Evolutionary conservation across 2,888 invertebrate species (phyloP).

Genomic region (Ramazzottius varieornatus): DNA sequence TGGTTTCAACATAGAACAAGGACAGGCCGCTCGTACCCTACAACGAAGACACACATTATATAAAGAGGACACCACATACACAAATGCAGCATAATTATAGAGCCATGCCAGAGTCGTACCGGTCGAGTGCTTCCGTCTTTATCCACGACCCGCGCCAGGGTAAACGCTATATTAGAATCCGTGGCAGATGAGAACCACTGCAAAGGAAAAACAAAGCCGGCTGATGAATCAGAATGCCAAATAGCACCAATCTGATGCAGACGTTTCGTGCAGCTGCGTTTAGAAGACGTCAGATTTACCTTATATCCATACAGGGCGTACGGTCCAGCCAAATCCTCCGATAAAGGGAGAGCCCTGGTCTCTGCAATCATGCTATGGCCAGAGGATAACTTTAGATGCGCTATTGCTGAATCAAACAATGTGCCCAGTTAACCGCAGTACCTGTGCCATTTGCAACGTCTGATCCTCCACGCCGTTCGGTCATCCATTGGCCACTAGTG

Average conservation of each 20-base stretch:
- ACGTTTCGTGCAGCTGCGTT: too few relatives aligned
- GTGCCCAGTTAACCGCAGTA: too few relatives aligned
- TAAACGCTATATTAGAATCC: slow-evolving; percentile 30
- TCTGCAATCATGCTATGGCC: too few relatives aligned
- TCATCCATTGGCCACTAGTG: slow-evolving; percentile 35
- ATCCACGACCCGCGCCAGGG: slow-evolving; percentile 27
- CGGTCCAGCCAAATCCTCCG: too few relatives aligned
- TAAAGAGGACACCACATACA: background rate
- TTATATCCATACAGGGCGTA: background rate
- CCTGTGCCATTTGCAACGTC: slow-evolving; percentile 31
- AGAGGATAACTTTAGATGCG: too few relatives aligned
- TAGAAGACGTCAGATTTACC: background rate
- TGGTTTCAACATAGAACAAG: slow-evolving; percentile 27
- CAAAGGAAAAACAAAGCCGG: too few relatives aligned
- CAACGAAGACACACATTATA: slow-evolving; percentile 5
- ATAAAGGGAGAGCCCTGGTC: too few relatives aligned
- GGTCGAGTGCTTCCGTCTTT: slow-evolving; percentile 16
- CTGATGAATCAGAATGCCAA: too few relatives aligned
- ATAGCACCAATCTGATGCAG: too few relatives aligned
- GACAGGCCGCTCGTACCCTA: slow-evolving; percentile 27
- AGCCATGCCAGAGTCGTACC: slow-evolving; percentile 8
- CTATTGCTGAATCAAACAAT: too few relatives aligned
- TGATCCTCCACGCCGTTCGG: slow-evolving; percentile 31
- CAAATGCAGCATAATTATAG: too few relatives aligned
- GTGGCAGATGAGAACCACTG: slow-evolving; percentile 32